phyloP scores from a whole-genome alignment of 1,140 invertebrate species.

The Eciton burchellii region DNA sequence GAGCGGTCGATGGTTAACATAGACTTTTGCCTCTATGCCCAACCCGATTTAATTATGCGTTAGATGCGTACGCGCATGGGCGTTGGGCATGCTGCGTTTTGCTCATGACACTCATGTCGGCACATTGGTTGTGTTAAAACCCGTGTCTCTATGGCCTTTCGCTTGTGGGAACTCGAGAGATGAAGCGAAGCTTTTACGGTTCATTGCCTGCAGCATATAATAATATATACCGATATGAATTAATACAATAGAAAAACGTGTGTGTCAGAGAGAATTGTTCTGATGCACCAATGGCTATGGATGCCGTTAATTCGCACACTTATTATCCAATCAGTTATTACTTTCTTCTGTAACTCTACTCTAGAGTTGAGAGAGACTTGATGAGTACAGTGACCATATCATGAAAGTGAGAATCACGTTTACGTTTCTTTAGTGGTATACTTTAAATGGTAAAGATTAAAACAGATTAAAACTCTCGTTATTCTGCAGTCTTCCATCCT shows the following conservation, averaged over 20 bases:
- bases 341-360: too few relatives aligned
- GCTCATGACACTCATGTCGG: conserved; percentile 67
- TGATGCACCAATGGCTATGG: conserved; percentile 86
- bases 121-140: conserved; percentile 74
- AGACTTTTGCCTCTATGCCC: conserved; percentile 48
- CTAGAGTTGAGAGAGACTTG: conserved; percentile 62
- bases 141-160: conserved; percentile 80
- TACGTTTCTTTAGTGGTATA: too few relatives aligned
- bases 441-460: too few relatives aligned
- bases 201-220: conserved; percentile 85
- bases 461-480: conserved; percentile 79
- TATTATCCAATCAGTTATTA: too few relatives aligned
- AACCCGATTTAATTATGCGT: conserved; percentile 49
- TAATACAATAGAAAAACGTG: conserved; percentile 69
- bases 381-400: conserved; percentile 86
- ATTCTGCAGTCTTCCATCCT: conserved; percentile 82
- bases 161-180: conserved; percentile 82
- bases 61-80: conserved; percentile 28
- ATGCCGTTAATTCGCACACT: conserved; percentile 53
- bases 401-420: conserved; percentile 78
- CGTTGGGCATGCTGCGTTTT: conserved; percentile 69
- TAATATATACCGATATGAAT: conserved; percentile 78
- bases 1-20: conserved; percentile 56
- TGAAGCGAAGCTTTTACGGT: conserved; percentile 82
- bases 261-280: conserved; percentile 57